Evolutionary conservation across 2,888 invertebrate species (phyloP), one percentile per base, ranked within the genome.

Genomic region (Ceramica pisi): DNA sequence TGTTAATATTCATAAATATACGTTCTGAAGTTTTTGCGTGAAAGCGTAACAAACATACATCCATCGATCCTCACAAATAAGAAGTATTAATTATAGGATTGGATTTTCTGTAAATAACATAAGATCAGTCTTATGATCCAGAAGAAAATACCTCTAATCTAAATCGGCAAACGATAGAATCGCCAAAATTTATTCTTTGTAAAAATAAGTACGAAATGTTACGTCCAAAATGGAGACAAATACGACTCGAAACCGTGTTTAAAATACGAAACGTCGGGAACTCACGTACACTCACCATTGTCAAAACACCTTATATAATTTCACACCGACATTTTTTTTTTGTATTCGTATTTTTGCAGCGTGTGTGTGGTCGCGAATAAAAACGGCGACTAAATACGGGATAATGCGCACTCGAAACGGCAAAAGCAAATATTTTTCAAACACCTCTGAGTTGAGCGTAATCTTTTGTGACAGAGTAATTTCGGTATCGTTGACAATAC

Each of bases 261-360:
- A 94, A 95, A 93, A 93, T 90, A 92, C 92, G 91, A 90, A 94
- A 91, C 94, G 82, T 89, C 88, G 87, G 85, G 85, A 87, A 90
- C 94, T 91, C 95, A 96, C 95, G 95, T 95, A 90, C 92, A 75
- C 90, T 81, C 80, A 85, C 90, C 92, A 94, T 95, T 95, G 96
- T 96, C 95, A 95, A 94, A 95, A 96, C 94, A 95, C 91, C 93
- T 93, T 93, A 93, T 93, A 95, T 94, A 94, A 94, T 94, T 94
- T 92, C 92, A 92, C 92, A 90, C 88, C 88, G 88, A 86, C 79
- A 83, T 79, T 81, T 84, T 84, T 82, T 81, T 83, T 75, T 75
- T 61, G 77, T 78, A 41, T 76, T 73, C 73, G 72, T 87, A 76
- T 86, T 88, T 83, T 74, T 60, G 77, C 75, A 75, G 71, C 75